These are phyloP conservation scores for Anolis sagrei DNA, from an alignment of 2,113 vertebrate species.

Conservation along the genomic window DNA sequence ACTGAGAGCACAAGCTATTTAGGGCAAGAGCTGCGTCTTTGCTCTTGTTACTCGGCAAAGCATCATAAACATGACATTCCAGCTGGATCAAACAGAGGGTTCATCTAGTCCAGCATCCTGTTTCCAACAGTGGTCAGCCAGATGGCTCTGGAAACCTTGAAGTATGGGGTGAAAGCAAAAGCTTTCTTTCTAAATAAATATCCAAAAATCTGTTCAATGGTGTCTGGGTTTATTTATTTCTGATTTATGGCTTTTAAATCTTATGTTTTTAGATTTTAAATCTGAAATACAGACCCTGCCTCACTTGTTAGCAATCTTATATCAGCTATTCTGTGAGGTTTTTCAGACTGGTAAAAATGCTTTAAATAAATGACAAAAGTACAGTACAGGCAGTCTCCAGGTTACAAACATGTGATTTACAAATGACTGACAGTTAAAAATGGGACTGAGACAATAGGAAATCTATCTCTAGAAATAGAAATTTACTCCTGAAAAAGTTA, in stretches of 20 bases:
- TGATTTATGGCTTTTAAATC: not conserved
- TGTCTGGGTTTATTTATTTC: no score
- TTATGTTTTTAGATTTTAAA: not conserved
- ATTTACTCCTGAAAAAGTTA: no score
- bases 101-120: not conserved
- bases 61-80: not conserved
- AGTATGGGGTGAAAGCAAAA: not conserved
- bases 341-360: not conserved
- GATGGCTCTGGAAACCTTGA: not conserved
- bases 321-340: not conserved
- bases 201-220: not conserved
- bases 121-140: not conserved
- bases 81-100: not conserved
- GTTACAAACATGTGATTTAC: no score
- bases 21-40: not conserved
- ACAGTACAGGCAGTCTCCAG: not conserved
- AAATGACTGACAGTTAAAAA: no score
- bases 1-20: not conserved
- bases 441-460: no score
- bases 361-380: slow-evolving; percentile 12
- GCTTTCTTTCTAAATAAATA: not conserved
- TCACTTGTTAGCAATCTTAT: not conserved
- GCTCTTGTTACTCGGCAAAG: not conserved
- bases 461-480: no score
- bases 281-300: not conserved